phyloP scores from a whole-genome alignment of 1,140 invertebrate genomes.

The Orchestia grillus region DNA sequence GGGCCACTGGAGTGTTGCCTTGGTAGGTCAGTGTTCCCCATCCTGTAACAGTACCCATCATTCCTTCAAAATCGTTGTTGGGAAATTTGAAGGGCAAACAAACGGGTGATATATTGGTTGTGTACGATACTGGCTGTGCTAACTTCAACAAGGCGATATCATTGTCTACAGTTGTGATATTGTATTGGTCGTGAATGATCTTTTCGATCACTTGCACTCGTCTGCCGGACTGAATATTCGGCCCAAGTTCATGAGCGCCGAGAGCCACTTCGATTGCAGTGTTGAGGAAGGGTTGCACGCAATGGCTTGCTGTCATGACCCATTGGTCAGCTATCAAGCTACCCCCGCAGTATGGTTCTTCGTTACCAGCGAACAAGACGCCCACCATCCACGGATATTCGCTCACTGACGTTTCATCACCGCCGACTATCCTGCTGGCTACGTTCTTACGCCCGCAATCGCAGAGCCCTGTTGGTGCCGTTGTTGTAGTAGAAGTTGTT shows the following conservation, averaged over 20 bases:
- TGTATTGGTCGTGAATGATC: slow-evolving; percentile 72
- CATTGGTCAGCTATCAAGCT: slow-evolving; percentile 71
- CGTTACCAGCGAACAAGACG: slow-evolving; percentile 41
- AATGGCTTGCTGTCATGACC: slow-evolving; percentile 73
- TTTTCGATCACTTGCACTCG: slow-evolving; percentile 57
- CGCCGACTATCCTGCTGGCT: slow-evolving; percentile 63
- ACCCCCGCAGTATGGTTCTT: slow-evolving; percentile 71
- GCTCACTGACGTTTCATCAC: slow-evolving; percentile 60
- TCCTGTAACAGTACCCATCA: slow-evolving; percentile 72
- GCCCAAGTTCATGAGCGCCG: slow-evolving; percentile 52
- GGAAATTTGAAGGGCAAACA: slow-evolving; percentile 78
- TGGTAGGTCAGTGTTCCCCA: slow-evolving; percentile 77
- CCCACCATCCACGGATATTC: slow-evolving; percentile 67
- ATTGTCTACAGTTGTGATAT: slow-evolving; percentile 71
- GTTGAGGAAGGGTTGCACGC: slow-evolving; percentile 60
- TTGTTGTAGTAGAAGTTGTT: background rate
- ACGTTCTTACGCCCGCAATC: slow-evolving; percentile 58
- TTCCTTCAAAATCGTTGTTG: slow-evolving; percentile 72
- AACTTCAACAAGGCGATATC: slow-evolving; percentile 78
- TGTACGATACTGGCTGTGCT: slow-evolving; percentile 73
- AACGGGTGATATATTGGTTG: slow-evolving; percentile 75
- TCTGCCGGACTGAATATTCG: background rate
- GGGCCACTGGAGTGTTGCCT: slow-evolving; percentile 73
- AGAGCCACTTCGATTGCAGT: slow-evolving; percentile 57
- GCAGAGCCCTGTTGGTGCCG: background rate